phyloP scores from a whole-genome alignment of 2,113 vertebrate genomes.

The Larimichthys polyactis region DNA sequence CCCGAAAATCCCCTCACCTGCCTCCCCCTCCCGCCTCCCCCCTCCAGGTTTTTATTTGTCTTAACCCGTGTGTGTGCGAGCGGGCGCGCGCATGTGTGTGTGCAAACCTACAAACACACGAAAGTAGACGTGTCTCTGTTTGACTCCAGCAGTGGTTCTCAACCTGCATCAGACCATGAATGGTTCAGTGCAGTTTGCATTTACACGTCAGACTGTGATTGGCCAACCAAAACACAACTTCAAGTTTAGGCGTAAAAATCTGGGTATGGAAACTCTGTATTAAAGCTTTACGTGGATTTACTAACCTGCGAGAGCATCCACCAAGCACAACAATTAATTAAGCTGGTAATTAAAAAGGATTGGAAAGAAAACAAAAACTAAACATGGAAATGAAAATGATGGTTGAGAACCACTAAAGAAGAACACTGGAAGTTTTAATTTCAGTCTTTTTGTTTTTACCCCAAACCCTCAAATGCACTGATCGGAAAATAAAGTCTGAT shows the following conservation, averaged over 20 bases:
- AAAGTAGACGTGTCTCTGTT: background rate
- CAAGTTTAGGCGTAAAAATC: background rate
- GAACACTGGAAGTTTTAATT: slow-evolving; percentile 6
- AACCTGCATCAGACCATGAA: slow-evolving; percentile 21
- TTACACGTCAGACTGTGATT: background rate
- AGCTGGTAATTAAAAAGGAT: background rate
- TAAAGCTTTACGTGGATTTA: background rate
- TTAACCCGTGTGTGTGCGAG: slow-evolving; percentile 31
- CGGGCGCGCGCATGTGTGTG: slow-evolving; percentile 20
- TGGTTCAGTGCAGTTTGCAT: background rate
- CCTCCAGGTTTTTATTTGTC: slow-evolving; percentile 18
- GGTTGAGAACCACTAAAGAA: slow-evolving; percentile 57
- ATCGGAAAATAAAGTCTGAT: slow-evolving; percentile 40
- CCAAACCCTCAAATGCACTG: slow-evolving; percentile 17
- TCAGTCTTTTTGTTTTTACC: background rate
- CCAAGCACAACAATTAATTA: background rate
- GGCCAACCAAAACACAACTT: background rate
- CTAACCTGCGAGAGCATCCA: background rate
- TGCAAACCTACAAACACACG: slow-evolving; percentile 24
- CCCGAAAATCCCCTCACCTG: slow-evolving; percentile 28
- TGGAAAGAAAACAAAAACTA: background rate
- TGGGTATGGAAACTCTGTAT: background rate
- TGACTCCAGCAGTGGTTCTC: slow-evolving; percentile 50
- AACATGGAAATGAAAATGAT: background rate
- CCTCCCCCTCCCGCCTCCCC: background rate